Conservation (phyloP, 1,140 invertebrate species). For the Trichonephila clavata region DNA sequence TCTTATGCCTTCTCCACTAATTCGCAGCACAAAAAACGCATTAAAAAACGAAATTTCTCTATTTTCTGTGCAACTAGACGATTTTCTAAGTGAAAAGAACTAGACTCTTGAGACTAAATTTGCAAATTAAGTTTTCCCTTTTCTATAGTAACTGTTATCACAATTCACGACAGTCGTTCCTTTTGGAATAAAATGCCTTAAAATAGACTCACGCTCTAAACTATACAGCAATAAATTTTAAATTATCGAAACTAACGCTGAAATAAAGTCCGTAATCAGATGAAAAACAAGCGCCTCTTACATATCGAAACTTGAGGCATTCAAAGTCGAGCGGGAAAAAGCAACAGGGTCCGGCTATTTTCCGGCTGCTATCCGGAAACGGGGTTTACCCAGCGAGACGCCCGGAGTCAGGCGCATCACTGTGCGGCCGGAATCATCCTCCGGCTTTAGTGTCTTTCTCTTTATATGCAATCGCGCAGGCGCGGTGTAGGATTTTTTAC, state of each 20-base stretch:
- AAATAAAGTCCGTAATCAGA: not conserved
- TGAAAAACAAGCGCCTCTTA: not conserved
- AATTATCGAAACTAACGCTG: not conserved
- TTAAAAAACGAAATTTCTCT: too few relatives aligned
- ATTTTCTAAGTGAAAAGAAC: too few relatives aligned
- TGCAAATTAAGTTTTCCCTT: too few relatives aligned
- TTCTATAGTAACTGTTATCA: too few relatives aligned
- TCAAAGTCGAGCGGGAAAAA: constrained; percentile 1
- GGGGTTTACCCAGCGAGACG: constrained; percentile 32
- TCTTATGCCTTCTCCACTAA: too few relatives aligned
- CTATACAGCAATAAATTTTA: too few relatives aligned
- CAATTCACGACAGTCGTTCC: too few relatives aligned
- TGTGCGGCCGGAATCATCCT: constrained; percentile 15
- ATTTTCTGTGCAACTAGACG: too few relatives aligned
- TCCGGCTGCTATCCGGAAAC: constrained; percentile 12
- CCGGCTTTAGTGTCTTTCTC: constrained; percentile 14
- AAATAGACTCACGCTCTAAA: too few relatives aligned
- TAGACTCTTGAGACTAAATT: too few relatives aligned
- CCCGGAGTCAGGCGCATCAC: constrained; percentile 38
- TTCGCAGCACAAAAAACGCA: too few relatives aligned
- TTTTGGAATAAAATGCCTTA: too few relatives aligned
- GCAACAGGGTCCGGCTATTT: constrained; percentile 22
- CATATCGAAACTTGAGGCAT: not conserved
- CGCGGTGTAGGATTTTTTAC: constrained; percentile 14
- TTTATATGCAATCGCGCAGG: constrained; percentile 12